Evolutionary conservation across 2,797 vertebrate species (phyloP).

Genomic region (Hozukius guyotensis): DNA sequence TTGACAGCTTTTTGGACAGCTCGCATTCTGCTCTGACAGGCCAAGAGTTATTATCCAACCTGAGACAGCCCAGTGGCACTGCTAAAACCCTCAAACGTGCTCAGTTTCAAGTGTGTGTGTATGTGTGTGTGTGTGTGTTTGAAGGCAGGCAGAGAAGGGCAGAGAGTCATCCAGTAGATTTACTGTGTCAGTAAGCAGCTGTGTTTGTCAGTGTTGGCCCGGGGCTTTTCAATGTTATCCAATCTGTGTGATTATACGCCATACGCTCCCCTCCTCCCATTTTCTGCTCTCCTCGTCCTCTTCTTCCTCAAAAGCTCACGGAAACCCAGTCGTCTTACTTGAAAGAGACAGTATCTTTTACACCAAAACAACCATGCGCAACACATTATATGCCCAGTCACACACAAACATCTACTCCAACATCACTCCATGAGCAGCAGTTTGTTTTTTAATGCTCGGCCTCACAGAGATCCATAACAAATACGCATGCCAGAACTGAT

Average conservation of each 20-base stretch:
- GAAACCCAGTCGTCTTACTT: slow-evolving; percentile 23
- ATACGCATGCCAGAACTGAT: neutral
- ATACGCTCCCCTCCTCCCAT: slow-evolving; percentile 34
- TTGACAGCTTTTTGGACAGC: slow-evolving; percentile 81
- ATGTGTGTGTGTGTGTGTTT: slow-evolving; percentile 42
- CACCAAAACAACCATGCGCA: neutral
- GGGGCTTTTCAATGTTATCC: slow-evolving; percentile 70
- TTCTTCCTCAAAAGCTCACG: slow-evolving; percentile 23
- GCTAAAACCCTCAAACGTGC: slow-evolving; percentile 61
- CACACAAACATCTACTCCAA: neutral
- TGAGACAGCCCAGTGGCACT: slow-evolving; percentile 76
- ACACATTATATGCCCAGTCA: neutral
- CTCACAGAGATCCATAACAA: neutral
- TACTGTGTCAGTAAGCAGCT: slow-evolving; percentile 79
- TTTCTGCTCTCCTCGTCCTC: slow-evolving; percentile 16
- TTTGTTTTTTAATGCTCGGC: neutral
- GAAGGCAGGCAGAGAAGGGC: slow-evolving; percentile 55
- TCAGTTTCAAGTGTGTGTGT: slow-evolving; percentile 46
- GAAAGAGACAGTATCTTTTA: slow-evolving; percentile 1
- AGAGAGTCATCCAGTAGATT: slow-evolving; percentile 73
- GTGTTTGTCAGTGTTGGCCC: slow-evolving; percentile 72
- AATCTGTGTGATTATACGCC: slow-evolving; percentile 61
- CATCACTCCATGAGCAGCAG: too few species aligned
- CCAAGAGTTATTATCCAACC: slow-evolving; percentile 80
- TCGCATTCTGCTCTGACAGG: slow-evolving; percentile 67